Percentiles rank a stretch among this genome's conserved stretches.
phyloP scores from a whole-genome alignment of 2,113 vertebrate genomes.

The Sorex araneus region DNA sequence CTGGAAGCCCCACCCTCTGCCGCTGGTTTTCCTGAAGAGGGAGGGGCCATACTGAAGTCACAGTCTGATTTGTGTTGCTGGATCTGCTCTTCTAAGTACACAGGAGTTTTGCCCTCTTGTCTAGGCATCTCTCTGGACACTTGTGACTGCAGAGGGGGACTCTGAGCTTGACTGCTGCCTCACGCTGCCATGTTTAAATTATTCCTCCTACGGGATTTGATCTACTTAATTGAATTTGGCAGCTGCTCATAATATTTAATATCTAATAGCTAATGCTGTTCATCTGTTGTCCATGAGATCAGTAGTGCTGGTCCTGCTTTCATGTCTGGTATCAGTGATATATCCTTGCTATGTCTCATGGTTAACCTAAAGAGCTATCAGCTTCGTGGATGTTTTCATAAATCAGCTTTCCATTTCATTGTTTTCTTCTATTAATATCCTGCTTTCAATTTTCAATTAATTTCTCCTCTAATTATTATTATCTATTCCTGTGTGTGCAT shows the following conservation, averaged over 20 bases:
- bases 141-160: no score
- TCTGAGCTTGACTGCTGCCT: no score
- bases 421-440: not conserved
- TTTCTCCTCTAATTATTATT: slow-evolving; percentile 18
- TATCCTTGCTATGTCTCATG: not conserved
- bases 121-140: no score
- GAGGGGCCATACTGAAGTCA: no score
- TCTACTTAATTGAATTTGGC: not conserved
- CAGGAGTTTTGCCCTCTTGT: no score
- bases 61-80: no score
- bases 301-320: not conserved
- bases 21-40: no score
- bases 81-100: no score
- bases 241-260: not conserved
- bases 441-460: not conserved
- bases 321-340: not conserved
- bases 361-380: not conserved
- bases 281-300: not conserved
- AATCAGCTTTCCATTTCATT: not conserved
- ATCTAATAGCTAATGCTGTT: not conserved
- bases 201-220: not conserved
- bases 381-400: not conserved
- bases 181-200: no score
- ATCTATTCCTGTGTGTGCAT: not conserved
- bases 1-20: no score